Evolutionary conservation across 2,113 vertebrate genomes (phyloP), one percentile per base, ranked within the genome.

Genomic region (Garra rufa): DNA sequence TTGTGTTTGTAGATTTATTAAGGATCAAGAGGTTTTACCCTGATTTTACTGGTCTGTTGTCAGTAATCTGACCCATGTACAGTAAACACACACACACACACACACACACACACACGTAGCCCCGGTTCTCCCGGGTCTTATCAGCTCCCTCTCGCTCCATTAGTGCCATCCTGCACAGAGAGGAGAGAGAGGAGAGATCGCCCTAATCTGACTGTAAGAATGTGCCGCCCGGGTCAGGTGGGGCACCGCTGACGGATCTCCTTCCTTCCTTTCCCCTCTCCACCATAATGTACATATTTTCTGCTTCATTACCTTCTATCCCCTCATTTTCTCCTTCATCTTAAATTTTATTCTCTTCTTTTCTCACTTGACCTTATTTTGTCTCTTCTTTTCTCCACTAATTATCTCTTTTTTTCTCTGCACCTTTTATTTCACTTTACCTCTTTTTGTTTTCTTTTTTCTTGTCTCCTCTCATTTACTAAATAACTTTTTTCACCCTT

Each of bases 201-300:
- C 55, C 90, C 90, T 94, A 94, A 93, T 94, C 93, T 93, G 91
- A 77, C 88, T 81, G 78, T 93, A 94, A 94, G 93, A 95, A 95
- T 94, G 93, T 46, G 91, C 90, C 88, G 87, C 87, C 89, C 86
- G 89, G 88, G 89, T 92, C 92, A 94, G 92, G 92, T 94, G 93
- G 92, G 92, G 46, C 46, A 48, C 14, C 46, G 3, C 46, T 48
- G 46, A 48, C 4, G 15, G 48, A 86, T 85, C 89, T 93, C 87
- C 55, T 41, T 30, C 90, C 90, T 88, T 71, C 19, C 38, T 44
- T 14, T 43, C 69, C 34, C 43, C 67, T 38, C 17, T 70, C 19
- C 0, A 3, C 19, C 19, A 70, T 59, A 61, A 61, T 43, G 30
- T 43, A 21, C 19, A 70, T n/a, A 70, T 70, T 13, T 83, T 89